Evolutionary conservation across 2,113 vertebrate genomes (phyloP).

Genomic region (Edolisoma coerulescens): DNA sequence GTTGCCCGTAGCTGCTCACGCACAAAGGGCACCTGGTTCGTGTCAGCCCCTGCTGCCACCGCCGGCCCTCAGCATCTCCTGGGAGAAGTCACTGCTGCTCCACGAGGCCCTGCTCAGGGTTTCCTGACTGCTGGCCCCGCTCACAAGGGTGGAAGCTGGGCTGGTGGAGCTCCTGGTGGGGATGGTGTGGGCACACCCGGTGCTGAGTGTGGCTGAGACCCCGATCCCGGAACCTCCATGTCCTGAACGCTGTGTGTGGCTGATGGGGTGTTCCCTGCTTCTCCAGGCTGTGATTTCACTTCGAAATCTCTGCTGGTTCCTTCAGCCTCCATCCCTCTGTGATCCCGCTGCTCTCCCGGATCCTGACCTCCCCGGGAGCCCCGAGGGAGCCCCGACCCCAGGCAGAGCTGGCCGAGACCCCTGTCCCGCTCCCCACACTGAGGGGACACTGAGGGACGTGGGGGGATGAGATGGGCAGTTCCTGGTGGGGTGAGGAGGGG

Average conservation of each 20-base stretch:
- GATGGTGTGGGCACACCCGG: accelerated
- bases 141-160: background rate
- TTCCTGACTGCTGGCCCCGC: background rate
- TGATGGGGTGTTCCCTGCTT: background rate
- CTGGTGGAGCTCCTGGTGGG: background rate
- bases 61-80: background rate
- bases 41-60: background rate
- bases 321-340: background rate
- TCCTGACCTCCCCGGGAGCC: background rate
- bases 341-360: background rate
- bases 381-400: background rate
- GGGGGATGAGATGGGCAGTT: background rate
- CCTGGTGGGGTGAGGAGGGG: background rate
- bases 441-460: background rate
- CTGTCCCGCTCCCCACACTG: background rate
- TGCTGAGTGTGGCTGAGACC: background rate
- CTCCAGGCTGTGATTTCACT: background rate
- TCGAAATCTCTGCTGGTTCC: background rate
- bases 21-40: background rate
- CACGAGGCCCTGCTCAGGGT: background rate
- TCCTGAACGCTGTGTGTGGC: background rate
- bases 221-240: accelerated
- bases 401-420: background rate
- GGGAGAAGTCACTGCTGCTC: background rate
- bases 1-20: accelerated